Evolutionary conservation across 2,888 invertebrate genomes (phyloP), one percentile per base, ranked within the genome.

Genomic region (Mythimna pallens): DNA sequence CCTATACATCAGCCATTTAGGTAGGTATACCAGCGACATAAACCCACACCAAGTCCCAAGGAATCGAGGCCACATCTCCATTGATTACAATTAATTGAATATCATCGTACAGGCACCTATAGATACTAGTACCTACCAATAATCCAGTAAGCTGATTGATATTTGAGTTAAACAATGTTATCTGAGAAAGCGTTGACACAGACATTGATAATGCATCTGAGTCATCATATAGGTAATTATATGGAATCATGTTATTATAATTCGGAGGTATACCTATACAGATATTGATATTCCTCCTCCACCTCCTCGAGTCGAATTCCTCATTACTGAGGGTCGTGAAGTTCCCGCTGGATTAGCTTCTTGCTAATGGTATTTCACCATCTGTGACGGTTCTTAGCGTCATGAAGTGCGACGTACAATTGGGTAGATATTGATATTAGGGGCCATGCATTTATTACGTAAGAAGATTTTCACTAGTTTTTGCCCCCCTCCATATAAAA

Each of bases 31-130:
- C 8, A 36, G 6, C 7, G 2, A 61, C 8, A 52, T n/a, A 50
- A 43, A 52, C n/a, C 36, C 3, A 52, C 3, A 20, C 30, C 30
- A 40, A 54, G 30, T 65, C 20, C 82, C 47, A 55, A 54, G 30
- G 34, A 66, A 43, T 5, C 63, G 22, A 69, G 12, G 50, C 50
- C 64, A 62, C 61, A 58, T 52, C 62, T 81, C 67, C 63, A 82
- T 80, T 52, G 82, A 73, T 78, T 69, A 61, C 55, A 69, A 65
- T 66, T 67, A 70, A 75, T 80, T 75, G 65, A 65, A 76, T 72
- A 72, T 73, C 52, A 64, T 34, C 34, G 68, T 65, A 69, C 71
- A 66, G 50, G 63, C 63, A 52, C 55, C 20, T 50, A 61, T n/a
- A 55, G 14, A 36, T 40, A 62, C 9, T 52, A 62, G 25, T 47